Evolutionary conservation across 2,888 invertebrate genomes (phyloP).

Genomic region (Sericinus montela): DNA sequence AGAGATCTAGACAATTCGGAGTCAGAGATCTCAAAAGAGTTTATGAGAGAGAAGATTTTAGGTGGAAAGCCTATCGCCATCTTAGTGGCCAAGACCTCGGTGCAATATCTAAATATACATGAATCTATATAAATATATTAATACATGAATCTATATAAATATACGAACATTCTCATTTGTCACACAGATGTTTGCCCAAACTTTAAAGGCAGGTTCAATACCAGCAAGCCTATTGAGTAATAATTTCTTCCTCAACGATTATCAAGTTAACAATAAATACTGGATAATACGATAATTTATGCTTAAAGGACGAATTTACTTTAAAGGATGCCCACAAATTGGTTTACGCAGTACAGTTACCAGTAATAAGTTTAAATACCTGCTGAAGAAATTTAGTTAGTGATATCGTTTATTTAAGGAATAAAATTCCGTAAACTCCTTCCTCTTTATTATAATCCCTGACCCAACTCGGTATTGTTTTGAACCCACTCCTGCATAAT

Average conservation of each 20-base stretch:
- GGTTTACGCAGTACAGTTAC: neutral
- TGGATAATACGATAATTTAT: neutral
- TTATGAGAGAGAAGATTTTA: too few species aligned
- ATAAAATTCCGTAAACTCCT: slow-evolving; percentile 16
- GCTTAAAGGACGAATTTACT: neutral
- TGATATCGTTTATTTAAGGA: slow-evolving; percentile 1
- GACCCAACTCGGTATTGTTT: slow-evolving; percentile 53
- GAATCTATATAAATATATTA: too few species aligned
- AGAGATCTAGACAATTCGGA: too few species aligned
- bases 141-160: too few species aligned
- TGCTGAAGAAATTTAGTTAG: neutral
- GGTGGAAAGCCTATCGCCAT: too few species aligned
- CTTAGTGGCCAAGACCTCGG: too few species aligned
- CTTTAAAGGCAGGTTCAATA: too few species aligned
- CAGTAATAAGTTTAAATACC: neutral
- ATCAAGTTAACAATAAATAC: neutral
- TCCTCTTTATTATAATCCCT: slow-evolving; percentile 8
- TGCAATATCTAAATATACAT: too few species aligned
- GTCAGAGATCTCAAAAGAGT: too few species aligned
- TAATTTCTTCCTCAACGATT: neutral
- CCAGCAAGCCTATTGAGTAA: too few species aligned
- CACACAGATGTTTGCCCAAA: too few species aligned
- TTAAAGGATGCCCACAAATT: neutral
- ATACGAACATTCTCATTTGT: too few species aligned
- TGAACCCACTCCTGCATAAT: slow-evolving; percentile 62